Percentiles rank a stretch among this genome's conserved stretches.
phyloP scores from a whole-genome alignment of 2,113 vertebrate genomes.

The Toxotes jaculatrix region DNA sequence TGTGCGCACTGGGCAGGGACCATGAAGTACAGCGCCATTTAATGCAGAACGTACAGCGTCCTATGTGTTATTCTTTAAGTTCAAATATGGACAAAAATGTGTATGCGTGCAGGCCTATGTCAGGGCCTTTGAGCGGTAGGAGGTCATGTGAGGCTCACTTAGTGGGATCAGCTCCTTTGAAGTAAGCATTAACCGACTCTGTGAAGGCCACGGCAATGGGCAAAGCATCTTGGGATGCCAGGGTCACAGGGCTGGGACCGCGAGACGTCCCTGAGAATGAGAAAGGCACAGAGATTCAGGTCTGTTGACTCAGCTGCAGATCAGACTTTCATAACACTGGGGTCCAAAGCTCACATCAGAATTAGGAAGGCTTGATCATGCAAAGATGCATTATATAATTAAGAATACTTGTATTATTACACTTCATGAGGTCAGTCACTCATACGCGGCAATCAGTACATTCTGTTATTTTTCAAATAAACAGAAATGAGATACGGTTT shows the following conservation, averaged over 20 bases:
- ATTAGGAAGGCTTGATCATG: slow-evolving; percentile 49
- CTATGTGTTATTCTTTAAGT: slow-evolving; percentile 28
- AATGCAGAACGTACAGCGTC: slow-evolving; percentile 2
- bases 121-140: slow-evolving; percentile 52
- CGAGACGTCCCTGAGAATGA: slow-evolving; percentile 93
- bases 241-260: slow-evolving; percentile 96
- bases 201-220: slow-evolving; percentile 97
- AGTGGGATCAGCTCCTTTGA: slow-evolving; percentile 98
- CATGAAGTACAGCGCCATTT: neutral
- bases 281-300: slow-evolving; percentile 38
- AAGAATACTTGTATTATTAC: slow-evolving; percentile 11
- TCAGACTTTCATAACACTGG: slow-evolving; percentile 15
- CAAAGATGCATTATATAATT: slow-evolving; percentile 31
- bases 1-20: slow-evolving; percentile 1
- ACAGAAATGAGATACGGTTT: slow-evolving; percentile 11
- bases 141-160: slow-evolving; percentile 91
- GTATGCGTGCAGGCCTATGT: slow-evolving; percentile 35
- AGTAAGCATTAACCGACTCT: slow-evolving; percentile 98
- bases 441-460: slow-evolving; percentile 38
- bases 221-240: slow-evolving; percentile 93
- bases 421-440: slow-evolving; percentile 42
- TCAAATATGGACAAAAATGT: slow-evolving; percentile 47
- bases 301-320: slow-evolving; percentile 56
- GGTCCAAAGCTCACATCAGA: slow-evolving; percentile 39
- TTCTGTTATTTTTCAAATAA: slow-evolving; percentile 48